phyloP scores from a whole-genome alignment of 2,888 invertebrate species.

The Drepanosiphum platanoidis region DNA sequence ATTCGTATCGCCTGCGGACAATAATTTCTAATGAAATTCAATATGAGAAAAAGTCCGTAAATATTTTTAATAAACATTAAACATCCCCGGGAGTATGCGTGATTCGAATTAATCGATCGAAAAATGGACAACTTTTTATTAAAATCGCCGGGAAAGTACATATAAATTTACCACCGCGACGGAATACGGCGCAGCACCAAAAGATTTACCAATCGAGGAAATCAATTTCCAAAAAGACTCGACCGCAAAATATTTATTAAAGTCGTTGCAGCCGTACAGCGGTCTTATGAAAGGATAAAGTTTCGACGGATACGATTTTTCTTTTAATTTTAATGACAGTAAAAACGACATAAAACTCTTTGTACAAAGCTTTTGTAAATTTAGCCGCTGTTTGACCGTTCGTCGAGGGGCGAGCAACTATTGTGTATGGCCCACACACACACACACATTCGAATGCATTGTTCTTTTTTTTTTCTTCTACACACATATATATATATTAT shows the following conservation, averaged over 20 bases:
- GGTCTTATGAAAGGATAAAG: neutral
- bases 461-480: neutral
- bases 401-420: neutral
- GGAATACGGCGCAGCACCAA: neutral
- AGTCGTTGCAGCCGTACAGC: neutral
- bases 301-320: neutral
- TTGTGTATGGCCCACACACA: neutral
- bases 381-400: conserved; percentile 4
- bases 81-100: neutral
- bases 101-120: neutral
- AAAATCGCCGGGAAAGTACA: neutral
- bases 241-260: neutral
- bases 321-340: neutral
- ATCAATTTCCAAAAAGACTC: neutral
- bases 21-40: neutral
- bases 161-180: neutral
- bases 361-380: conserved; percentile 12
- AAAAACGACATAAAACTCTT: neutral
- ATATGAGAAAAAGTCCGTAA: neutral
- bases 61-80: neutral
- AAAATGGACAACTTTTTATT: neutral
- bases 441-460: neutral
- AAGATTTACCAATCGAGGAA: neutral
- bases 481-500: neutral
- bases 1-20: neutral